Evolutionary conservation across 1,140 invertebrate genomes (phyloP), one percentile per base, ranked within the genome.

Genomic region (Ceratina japonica): DNA sequence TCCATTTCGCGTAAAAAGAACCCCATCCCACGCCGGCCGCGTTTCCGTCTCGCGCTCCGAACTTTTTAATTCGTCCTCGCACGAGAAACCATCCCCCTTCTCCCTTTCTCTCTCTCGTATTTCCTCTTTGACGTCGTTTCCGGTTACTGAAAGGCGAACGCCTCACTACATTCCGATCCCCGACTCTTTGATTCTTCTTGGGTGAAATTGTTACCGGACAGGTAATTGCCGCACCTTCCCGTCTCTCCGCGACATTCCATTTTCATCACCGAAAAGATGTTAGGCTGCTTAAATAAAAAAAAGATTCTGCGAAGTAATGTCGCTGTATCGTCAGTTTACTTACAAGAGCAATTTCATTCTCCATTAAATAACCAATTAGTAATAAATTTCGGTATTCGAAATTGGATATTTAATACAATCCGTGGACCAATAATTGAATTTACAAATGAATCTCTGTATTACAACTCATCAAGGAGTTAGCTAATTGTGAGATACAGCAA

Each of bases 31-130:
- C 5, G 4, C 54, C 31, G 52, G 54, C 20, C 31, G 56, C 37
- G 49, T 62, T 75, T 56, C 70, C 51, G 49, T 68, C 64, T 54
- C 72, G 58, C 24, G n/a, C 31, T 27, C 5, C 24, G 49, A 85
- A 85, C 79, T 84, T 85, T 85, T 85, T 85, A 85, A 85, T 85
- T 85, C 79, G 82, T 84, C 79, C 56, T 64, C 63, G 24, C 44
- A 69, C 51, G 82, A 79, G 75, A 78, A 83, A 84, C 37, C 70
- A 76, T 54, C 3, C 18, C 15, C 5, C 58, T 8, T 13, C 20
- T 31, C 12, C n/a, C 24, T 18, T 15, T 16, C 24, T 62, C 10
- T 13, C 10, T 13, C 49, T 78, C 75, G 59, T 72, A 56, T 27
- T 22, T 83, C 66, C 64, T 75, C 66, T 61, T 73, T 58, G 56